phyloP scores from a whole-genome alignment of 2,888 invertebrate species.

The Branchipolynoe longqiensis region DNA sequence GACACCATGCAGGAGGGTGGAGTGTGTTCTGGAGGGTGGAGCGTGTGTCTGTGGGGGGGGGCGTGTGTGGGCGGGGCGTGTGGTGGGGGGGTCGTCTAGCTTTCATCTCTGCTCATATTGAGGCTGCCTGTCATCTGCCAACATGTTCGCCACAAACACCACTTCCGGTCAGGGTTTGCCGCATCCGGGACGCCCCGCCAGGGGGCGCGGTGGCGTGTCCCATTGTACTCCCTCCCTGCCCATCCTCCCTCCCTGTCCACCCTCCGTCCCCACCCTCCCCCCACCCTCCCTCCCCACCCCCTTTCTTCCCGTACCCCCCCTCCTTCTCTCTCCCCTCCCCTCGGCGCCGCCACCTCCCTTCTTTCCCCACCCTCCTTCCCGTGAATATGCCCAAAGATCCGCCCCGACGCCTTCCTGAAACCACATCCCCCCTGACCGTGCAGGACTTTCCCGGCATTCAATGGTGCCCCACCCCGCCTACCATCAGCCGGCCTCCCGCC shows the following conservation, averaged over 20 bases:
- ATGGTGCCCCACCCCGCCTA: not conserved
- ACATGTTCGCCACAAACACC: constrained; percentile 22
- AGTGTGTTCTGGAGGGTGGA: not conserved
- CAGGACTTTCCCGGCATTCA: too few relatives aligned
- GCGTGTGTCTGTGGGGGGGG: not conserved
- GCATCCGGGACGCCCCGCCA: not conserved
- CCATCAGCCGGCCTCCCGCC: not conserved
- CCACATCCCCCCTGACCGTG: too few relatives aligned
- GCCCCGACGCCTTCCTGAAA: too few relatives aligned
- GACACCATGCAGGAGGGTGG: not conserved
- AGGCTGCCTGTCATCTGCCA: constrained; percentile 25
- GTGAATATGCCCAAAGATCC: too few relatives aligned
- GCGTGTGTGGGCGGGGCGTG: not conserved
- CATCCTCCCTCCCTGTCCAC: not conserved
- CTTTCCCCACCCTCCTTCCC: not conserved
- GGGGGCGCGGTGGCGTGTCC: constrained; percentile 2
- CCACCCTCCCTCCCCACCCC: not conserved
- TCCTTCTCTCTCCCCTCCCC: not conserved
- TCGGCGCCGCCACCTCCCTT: not conserved
- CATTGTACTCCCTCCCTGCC: constrained; percentile 2
- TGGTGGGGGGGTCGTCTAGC: not conserved
- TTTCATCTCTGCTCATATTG: constrained; percentile 10
- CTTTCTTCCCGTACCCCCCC: too few relatives aligned
- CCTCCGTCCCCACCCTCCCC: not conserved
- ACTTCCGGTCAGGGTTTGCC: not conserved